Base-by-base conservation (phyloP, 2,113 vertebrate genomes). In the Lophochroa leadbeateri region DNA sequence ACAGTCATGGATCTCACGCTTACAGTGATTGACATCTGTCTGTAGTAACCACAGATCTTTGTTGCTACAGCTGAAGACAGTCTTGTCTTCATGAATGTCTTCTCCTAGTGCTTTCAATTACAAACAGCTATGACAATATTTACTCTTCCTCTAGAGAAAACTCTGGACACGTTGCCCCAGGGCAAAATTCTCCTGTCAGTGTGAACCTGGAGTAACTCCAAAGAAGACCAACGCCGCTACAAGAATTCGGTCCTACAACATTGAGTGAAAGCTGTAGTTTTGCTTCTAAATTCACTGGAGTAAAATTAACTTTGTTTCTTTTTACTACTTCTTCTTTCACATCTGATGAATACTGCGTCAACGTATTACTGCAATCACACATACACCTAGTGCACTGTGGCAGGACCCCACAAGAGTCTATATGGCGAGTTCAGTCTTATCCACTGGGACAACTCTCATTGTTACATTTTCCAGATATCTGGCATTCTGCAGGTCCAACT, bases 1-100 rank as follows among this genome's bases (percentile, higher is more conserved):
- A 65, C 19, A 82, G 50, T 52, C 64, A 52, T 4, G 50, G 68
- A 86, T 96, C 64, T 20, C 82, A 70, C 23, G 3, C 11, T 80
- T 47, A 78, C 8, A 57, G 31, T 89, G 94, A 95, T 19, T 84
- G 94, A 94, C 94, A 84, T 17, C 28, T 0, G 0, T 49, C 86
- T 52, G 53, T 33, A 82, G 55, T 20, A 92, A 91, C 77, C 94
- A 57, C 9, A 61, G 55, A 49, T 33, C 65, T 91, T 86, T 97
- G 94, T 97, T 97, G 82, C 95, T 88, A 96, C 97, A 97, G 88
- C 96, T 97, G 97, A 97, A 95, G 91, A 94, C 7, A 7, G 86
- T 53, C 82, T 58, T 58, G 57, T 58, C 33, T 58, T 85, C 57
- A 27, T 53, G 50, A 80, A 88, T 77, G 79, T 95, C 87, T 94